Base-by-base conservation (phyloP, 2,888 invertebrate genomes). In the Glomeris marginata region DNA sequence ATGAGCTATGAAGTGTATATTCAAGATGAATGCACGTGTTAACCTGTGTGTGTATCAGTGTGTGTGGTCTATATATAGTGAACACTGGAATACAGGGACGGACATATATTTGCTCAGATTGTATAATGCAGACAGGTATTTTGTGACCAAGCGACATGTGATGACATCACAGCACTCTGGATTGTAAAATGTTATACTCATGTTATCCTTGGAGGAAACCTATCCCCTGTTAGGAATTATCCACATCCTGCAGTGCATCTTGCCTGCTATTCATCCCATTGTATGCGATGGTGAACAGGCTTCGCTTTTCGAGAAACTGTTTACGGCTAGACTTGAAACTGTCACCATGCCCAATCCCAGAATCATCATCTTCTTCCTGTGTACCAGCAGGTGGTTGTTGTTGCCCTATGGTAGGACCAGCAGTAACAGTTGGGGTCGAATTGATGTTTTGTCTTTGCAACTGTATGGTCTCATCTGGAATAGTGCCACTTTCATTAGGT, bases 211-310 rank as follows among this genome's bases (percentile, higher is more conserved):
- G n/a, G 28, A 28, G 8, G 28, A 5, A 28, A 8, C 8, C 3
- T 5, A 28, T 28, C 4, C 38, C 5, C 38, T 15, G 18, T 38
- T 15, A 16, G 18, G 45, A 28, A 45, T 50, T 28, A 38, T 50
- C 50, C 18, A 18, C 45, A 34, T 54, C 54, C 35, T 50, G 52
- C 16, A 54, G 34, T 15, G 53, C 42, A 47, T 54, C 54, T 35
- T 84, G 83, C 61, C 81, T 81, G 1, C 86, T 87, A 57, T 85
- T 82, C 60, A 90, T 84, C 61, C 88, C 88, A 61, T 84, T 85
- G 63, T 90, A 91, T 1, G 88, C 88, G 57, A 91, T 91, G 6
- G 87, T 87, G 62, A 91, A 91, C 28, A 91, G 81, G 63, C 88
- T 90, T 64, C 90, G 88, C 70, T 90, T 91, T 61, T 88, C 87